Evolutionary conservation across 2,113 vertebrate genomes (phyloP).

Genomic region (Salvator merianae): DNA sequence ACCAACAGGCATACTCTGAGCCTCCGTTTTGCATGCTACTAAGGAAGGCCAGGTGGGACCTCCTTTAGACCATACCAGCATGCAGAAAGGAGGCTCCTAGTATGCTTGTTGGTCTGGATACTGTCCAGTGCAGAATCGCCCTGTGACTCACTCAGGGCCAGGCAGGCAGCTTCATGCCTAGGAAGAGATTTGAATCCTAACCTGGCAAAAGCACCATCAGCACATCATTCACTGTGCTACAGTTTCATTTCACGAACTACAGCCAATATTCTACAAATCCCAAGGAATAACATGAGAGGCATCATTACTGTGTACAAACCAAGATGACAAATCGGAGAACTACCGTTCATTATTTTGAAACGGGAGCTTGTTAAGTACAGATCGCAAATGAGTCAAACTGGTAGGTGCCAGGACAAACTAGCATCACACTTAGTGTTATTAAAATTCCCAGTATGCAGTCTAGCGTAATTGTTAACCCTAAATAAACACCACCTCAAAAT

Average conservation of each 20-base stretch:
- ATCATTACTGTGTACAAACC: not conserved
- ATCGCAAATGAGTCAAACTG: not conserved
- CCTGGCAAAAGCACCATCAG: no score
- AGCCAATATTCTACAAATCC: not conserved
- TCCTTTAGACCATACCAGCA: no score
- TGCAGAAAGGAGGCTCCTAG: no score
- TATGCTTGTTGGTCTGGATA: no score
- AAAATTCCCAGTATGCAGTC: not conserved
- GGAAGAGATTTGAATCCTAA: no score
- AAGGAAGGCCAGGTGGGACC: no score
- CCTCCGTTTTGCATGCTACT: no score
- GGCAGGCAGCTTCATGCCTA: no score
- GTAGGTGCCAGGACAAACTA: not conserved
- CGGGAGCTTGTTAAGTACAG: not conserved
- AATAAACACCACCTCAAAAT: slow-evolving; percentile 11
- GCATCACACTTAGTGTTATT: not conserved
- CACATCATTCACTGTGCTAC: not conserved
- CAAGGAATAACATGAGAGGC: not conserved
- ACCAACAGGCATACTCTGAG: no score
- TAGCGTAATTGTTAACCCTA: slow-evolving; percentile 3
- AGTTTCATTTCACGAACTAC: not conserved
- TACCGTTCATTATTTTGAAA: not conserved
- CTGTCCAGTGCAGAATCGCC: no score
- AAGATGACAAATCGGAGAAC: not conserved
- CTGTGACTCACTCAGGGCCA: no score